A percentile compares a stretch with the other conserved stretches of the same genome.
These are phyloP conservation scores for Orchesella flavescens DNA, from an alignment of 2,888 invertebrate genomes.

Conservation along the genomic window DNA sequence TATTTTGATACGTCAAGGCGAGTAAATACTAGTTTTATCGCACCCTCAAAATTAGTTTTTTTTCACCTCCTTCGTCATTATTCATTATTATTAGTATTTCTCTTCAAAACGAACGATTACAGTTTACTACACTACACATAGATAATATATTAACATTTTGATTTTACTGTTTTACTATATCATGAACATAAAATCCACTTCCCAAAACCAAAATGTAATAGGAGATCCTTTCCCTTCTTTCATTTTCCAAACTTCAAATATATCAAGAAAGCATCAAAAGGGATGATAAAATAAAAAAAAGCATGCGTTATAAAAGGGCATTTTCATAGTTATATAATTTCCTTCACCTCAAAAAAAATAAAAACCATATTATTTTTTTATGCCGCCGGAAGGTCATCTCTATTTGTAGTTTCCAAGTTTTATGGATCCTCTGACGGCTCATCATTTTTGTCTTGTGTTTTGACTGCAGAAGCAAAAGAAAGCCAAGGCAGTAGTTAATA, in stretches of 20 bases:
- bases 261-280: not conserved
- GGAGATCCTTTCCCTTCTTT: not conserved
- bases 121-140: too few relatives aligned
- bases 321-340: conserved; percentile 56
- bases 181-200: too few relatives aligned
- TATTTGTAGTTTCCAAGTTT: conserved; percentile 53
- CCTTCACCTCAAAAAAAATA: not conserved
- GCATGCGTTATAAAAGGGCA: conserved; percentile 35
- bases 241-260: not conserved
- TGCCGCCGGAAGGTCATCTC: conserved; percentile 57
- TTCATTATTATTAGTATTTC: conserved; percentile 14
- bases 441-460: conserved; percentile 32
- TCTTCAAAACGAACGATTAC: not conserved
- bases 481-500: conserved; percentile 49
- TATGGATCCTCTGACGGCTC: conserved; percentile 50
- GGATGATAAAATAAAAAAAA: conserved; percentile 10
- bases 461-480: not conserved
- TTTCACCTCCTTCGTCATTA: conserved; percentile 22
- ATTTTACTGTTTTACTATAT: too few relatives aligned
- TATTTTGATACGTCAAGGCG: conserved; percentile 68
- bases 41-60: conserved; percentile 67
- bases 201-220: not conserved
- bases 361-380: conserved; percentile 17
- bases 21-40: conserved; percentile 71
- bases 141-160: too few relatives aligned